Base-by-base conservation (phyloP, 2,888 invertebrate genomes). In the Dicroscelio sp. region DNA sequence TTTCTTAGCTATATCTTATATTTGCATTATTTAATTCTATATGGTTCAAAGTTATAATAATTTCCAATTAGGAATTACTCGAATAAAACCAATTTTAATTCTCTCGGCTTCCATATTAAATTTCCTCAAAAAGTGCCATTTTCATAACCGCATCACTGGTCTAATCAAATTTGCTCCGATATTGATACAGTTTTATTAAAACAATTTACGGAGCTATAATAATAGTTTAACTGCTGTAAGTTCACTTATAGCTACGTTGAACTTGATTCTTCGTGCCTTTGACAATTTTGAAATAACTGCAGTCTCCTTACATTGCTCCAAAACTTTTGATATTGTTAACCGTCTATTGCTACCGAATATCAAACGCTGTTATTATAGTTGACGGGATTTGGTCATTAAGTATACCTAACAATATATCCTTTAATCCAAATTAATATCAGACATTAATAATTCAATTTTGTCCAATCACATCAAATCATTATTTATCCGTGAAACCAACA, bases 281-380 rank as follows among this genome's bases (percentile, higher is more conserved):
- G 67, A 67, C 35, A 38, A 35, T 67, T 60, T 10, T 30, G 43
- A 69, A 69, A 69, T 80, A 23, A 23, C 82, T 71, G 71, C 30
- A 38, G 82, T 43, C 58, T 71, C n/a, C 82, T 71, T 71, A 60
- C 43, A 60, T 71, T 71, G 43, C 38, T 23, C 71, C 12, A 43
- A 71, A 82, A 82, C 71, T 71, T 82, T 71, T 82, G 82, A 82
- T 58, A 43, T n/a, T 55, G 58, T 69, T 82, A 82, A 71, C 43
- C 14, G 25, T 38, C 58, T 82, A 69, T 69, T 69, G 30, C 80
- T 82, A 55, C 67, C 38, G 67, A 82, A 69, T 82, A 80, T 78
- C 63, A 63, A 63, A 78, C 63, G 30, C 23, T 5, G 12, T 63
- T 78, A 63, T 63, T 43, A 63, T 43, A 78, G 30, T 43, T 58